Base-by-base conservation (phyloP, 2,113 vertebrate species). In the Nerophis lumbriciformis region DNA sequence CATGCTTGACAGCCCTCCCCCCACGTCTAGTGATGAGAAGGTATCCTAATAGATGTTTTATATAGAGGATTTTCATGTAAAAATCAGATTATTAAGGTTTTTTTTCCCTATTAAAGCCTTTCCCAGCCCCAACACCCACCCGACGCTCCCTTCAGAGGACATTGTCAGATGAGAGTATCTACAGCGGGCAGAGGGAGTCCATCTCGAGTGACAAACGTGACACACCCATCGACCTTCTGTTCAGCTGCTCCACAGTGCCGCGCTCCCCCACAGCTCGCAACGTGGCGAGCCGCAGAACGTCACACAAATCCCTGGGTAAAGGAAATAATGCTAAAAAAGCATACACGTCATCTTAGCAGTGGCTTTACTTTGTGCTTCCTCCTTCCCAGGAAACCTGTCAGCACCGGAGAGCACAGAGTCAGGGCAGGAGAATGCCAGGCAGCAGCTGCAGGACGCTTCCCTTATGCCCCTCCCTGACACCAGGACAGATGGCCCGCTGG, bases 81-180 rank as follows among this genome's bases (percentile, higher is more conserved):
- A 50, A 45, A 35, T 53, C 11, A 6, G 11, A 36, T 36, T 53
- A 35, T 53, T 21, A 16, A 51, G 28, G 2, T n/a, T 9, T 38
- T 9, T 42, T 0, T 14, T 38, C 47, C 35, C 16, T 4, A 53
- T 61, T 77, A 62, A 81, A 97, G 94, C 93, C 93, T 15, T 95
- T 95, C 72, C 93, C 93, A 2, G 82, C 81, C 48, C 92, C 93
- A 1, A 90, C 91, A 35, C 88, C 92, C 5, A 86, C 87, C 21
- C 91, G 94, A 37, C 93, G 93, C 76, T 90, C 93, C 78, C 85
- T 98, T 75, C 94, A 97, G 84, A 91, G 95, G 59, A 97, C 95
- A 1, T 85, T 97, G 77, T 98, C 95, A 1, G 95, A 98, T 9
- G 95, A 98, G 88, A 97, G 95, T 53, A 96, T 98, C 83, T 98